Evolutionary conservation across 2,888 invertebrate genomes (phyloP), one percentile per base, ranked within the genome.

Genomic region (Synergus umbraculus): DNA sequence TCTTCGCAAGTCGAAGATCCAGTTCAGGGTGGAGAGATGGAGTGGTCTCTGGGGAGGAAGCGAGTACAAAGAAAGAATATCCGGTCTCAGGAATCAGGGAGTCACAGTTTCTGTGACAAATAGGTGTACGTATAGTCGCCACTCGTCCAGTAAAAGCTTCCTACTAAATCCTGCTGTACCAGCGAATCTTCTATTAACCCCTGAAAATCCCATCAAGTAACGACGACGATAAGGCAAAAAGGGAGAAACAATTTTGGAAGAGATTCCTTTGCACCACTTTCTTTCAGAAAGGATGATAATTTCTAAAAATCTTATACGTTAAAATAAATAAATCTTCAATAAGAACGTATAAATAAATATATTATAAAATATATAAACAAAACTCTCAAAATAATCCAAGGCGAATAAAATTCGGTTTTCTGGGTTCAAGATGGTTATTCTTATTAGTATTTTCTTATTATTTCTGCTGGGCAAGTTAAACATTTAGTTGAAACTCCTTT

Each of bases 1-100:
- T 73, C 60, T 37, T 49, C 1, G 22, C 46, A n/a, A 44, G 65
- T 44, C 80, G 79, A 76, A 81, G 78, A 81, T 84, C 84, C 85
- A 84, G 81, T 83, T 78, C 81, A 67, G 85, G 86, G 83, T 77
- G 88, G 86, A 88, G 89, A 90, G 90, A 90, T 90, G 88, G 90
- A 90, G 88, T 88, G 89, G 89, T 87, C 90, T 88, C 90, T 79
- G 44, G 88, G 85, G 88, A 85, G 85, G 83, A 81, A 80, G 83
- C 79, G 76, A 69, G 76, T 77, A 76, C 84, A 85, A 88, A 85
- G 86, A 88, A 87, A 86, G 86, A 85, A 85, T 88, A 87, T 88
- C 86, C 86, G 85, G 85, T 79, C 81, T 79, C 77, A 79, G 83
- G 85, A 80, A 85, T 77, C 84, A 79, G 82, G 81, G 82, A 85